phyloP scores from a whole-genome alignment of 1,140 invertebrate species.

The Asbolus verrucosus region DNA sequence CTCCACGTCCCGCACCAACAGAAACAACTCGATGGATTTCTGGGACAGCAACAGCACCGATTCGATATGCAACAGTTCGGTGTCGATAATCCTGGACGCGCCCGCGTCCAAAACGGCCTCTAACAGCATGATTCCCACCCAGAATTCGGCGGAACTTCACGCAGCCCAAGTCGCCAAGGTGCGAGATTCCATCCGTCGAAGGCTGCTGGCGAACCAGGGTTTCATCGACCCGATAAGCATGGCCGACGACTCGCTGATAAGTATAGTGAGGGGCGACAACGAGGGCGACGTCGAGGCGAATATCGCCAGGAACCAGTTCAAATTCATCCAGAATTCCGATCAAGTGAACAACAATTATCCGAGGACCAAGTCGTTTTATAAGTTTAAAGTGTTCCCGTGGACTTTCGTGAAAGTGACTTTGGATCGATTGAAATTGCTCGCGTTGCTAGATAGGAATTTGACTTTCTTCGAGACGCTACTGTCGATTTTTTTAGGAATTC shows the following conservation, averaged over 20 bases:
- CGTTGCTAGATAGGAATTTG: slow-evolving; percentile 92
- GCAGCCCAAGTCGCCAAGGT: slow-evolving; percentile 1
- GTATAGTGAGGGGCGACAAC: slow-evolving; percentile 39
- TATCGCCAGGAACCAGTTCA: slow-evolving; percentile 50
- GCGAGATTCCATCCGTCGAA: slow-evolving; percentile 24
- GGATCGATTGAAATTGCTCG: slow-evolving; percentile 91
- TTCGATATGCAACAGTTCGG: slow-evolving; percentile 69
- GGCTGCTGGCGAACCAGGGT: slow-evolving; percentile 12
- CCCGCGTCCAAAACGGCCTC: slow-evolving; percentile 15
- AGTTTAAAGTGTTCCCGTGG: slow-evolving; percentile 82
- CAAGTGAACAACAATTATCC: slow-evolving; percentile 55
- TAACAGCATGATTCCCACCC: slow-evolving; percentile 48
- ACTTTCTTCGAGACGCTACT: slow-evolving; percentile 87
- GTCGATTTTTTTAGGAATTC: slow-evolving; percentile 86
- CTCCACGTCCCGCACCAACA: slow-evolving; percentile 60
- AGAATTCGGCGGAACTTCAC: background rate
- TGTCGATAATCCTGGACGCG: slow-evolving; percentile 59
- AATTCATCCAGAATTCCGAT: slow-evolving; percentile 60
- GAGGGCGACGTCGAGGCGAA: slow-evolving; percentile 45
- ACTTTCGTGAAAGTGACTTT: slow-evolving; percentile 83
- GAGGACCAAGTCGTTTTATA: slow-evolving; percentile 85
- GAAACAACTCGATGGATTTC: slow-evolving; percentile 62
- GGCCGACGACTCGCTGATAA: slow-evolving; percentile 39
- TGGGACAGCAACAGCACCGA: slow-evolving; percentile 63
- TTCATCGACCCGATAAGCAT: slow-evolving; percentile 6